These are phyloP conservation scores for Colletes collaris DNA, from an alignment of 2,888 invertebrate genomes.

Conservation along the genomic window DNA sequence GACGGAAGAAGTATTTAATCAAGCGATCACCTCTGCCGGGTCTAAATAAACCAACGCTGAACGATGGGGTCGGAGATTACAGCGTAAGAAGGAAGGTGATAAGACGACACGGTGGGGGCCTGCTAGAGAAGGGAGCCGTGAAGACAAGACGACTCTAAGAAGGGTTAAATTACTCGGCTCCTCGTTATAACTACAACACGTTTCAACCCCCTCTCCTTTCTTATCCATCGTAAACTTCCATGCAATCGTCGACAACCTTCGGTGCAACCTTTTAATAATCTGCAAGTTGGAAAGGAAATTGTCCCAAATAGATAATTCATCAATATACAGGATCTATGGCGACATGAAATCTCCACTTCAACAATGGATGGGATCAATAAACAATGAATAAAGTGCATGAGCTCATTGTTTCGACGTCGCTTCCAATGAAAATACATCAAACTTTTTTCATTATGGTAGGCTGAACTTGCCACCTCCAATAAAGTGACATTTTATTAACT, in stretches of 20 bases:
- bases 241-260: slow-evolving; percentile 53
- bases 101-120: slow-evolving; percentile 70
- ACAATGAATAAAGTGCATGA: too few relatives aligned
- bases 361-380: too few relatives aligned
- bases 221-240: slow-evolving; percentile 56
- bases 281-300: slow-evolving; percentile 13
- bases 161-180: slow-evolving; percentile 77
- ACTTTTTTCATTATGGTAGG: too few relatives aligned
- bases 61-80: slow-evolving; percentile 78
- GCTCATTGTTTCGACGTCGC: too few relatives aligned
- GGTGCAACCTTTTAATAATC: slow-evolving; percentile 27
- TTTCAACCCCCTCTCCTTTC: slow-evolving; percentile 25
- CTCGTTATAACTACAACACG: slow-evolving; percentile 74
- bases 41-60: slow-evolving; percentile 79
- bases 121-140: slow-evolving; percentile 56
- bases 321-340: too few relatives aligned
- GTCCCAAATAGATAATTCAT: too few relatives aligned
- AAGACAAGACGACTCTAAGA: slow-evolving; percentile 77
- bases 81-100: slow-evolving; percentile 72
- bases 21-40: slow-evolving; percentile 76
- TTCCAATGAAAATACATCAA: too few relatives aligned
- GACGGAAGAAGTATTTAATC: slow-evolving; percentile 78
- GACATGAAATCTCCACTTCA: too few relatives aligned
- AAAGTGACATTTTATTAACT: too few relatives aligned
- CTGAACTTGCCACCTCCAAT: too few relatives aligned